phyloP scores from a whole-genome alignment of 2,888 invertebrate genomes.

The Aphidius colemani region DNA sequence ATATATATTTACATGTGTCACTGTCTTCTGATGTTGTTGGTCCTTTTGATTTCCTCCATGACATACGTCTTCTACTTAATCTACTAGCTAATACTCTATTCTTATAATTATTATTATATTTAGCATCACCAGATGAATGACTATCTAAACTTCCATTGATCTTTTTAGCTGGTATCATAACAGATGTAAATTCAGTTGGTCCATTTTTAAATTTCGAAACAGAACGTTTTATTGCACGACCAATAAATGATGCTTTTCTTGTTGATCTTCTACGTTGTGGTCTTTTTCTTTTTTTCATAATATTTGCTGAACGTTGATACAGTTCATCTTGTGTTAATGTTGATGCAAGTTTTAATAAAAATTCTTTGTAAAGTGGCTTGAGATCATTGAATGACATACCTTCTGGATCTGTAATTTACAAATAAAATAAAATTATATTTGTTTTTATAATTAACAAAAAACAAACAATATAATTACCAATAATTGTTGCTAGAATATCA shows the following conservation, averaged over 20 bases:
- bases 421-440: constrained; percentile 4
- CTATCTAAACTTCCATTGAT: constrained; percentile 56
- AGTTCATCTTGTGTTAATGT: constrained; percentile 91
- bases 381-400: constrained; percentile 93
- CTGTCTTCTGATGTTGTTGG: constrained; percentile 57
- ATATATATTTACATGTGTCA: constrained; percentile 51
- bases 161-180: constrained; percentile 57
- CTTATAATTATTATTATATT: constrained; percentile 49
- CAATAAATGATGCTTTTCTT: constrained; percentile 50
- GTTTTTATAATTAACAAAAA: no score
- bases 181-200: constrained; percentile 59
- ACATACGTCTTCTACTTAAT: constrained; percentile 48
- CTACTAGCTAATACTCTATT: constrained; percentile 51
- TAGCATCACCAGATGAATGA: constrained; percentile 55
- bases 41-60: constrained; percentile 45
- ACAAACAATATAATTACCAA: constrained; percentile 58
- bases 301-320: constrained; percentile 85
- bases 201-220: constrained; percentile 54
- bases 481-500: constrained; percentile 85
- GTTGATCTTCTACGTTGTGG: constrained; percentile 52
- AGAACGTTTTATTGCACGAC: constrained; percentile 56
- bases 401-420: constrained; percentile 69
- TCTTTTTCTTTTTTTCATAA: constrained; percentile 72
- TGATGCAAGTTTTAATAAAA: constrained; percentile 82
- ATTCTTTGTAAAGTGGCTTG: constrained; percentile 90